Evolutionary conservation across 1,140 invertebrate species (phyloP).

Genomic region (Orius insidiosus): DNA sequence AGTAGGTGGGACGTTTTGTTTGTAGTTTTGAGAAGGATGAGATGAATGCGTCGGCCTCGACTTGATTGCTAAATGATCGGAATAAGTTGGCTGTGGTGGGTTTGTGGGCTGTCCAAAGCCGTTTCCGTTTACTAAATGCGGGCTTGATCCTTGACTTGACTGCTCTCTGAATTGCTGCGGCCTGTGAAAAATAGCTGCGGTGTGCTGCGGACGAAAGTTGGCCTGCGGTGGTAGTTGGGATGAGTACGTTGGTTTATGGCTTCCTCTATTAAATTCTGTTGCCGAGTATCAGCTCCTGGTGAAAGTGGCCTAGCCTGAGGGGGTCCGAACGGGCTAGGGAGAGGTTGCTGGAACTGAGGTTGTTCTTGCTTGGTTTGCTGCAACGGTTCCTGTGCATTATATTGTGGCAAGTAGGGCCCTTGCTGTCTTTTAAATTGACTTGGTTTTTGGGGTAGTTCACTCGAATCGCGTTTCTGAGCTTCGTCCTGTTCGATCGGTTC

Average conservation of each 20-base stretch:
- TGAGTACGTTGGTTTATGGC: not conserved
- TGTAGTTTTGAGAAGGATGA: constrained; percentile 24
- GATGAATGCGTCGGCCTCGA: constrained; percentile 32
- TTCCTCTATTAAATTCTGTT: not conserved
- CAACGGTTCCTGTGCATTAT: no score
- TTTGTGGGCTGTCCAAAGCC: not conserved
- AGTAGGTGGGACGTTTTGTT: constrained; percentile 21
- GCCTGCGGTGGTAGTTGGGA: constrained; percentile 19
- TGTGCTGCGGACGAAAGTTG: constrained; percentile 24
- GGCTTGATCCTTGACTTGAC: no score
- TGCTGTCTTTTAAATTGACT: constrained; percentile 14
- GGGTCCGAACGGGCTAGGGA: not conserved
- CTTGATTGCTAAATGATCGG: not conserved
- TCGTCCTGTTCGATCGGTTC: not conserved
- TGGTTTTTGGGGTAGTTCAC: constrained; percentile 6
- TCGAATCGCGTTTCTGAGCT: constrained; percentile 19
- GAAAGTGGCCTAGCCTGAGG: not conserved
- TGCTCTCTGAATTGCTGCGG: constrained; percentile 1
- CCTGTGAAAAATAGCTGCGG: constrained; percentile 21
- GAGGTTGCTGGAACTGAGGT: constrained; percentile 23
- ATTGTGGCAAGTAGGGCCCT: constrained; percentile 4
- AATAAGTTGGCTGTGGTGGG: not conserved
- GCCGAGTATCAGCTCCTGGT: no score
- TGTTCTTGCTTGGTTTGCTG: constrained; percentile 17
- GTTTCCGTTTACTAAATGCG: not conserved